Percentiles rank a stretch among this genome's conserved stretches.
Conservation (phyloP, 2,113 vertebrate genomes). For the Isichthys henryi region DNA sequence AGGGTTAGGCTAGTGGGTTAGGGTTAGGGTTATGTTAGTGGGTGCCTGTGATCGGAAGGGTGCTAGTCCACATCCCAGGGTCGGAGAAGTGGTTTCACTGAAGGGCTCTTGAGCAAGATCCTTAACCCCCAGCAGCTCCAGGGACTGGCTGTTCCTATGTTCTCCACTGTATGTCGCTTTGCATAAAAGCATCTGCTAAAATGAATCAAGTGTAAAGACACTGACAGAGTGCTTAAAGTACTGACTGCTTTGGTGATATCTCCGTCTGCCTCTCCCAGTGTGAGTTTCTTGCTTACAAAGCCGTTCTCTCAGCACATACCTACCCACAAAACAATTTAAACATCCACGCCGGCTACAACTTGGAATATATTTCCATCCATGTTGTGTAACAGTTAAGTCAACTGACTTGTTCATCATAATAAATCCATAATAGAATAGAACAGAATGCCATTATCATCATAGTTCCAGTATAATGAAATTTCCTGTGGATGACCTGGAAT, state of each 20-base stretch:
- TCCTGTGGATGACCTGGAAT: not conserved
- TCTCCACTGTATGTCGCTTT: not conserved
- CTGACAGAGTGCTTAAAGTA: not conserved
- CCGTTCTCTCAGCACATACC: not conserved
- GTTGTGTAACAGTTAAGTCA: not conserved
- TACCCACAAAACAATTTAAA: not conserved
- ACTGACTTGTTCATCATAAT: not conserved
- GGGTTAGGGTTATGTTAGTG: not conserved
- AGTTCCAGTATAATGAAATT: not conserved
- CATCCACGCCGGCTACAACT: not conserved
- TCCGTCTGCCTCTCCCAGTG: not conserved
- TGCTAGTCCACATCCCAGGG: not conserved
- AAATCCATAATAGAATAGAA: not conserved
- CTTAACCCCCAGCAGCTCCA: not conserved
- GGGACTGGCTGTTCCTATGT: not conserved
- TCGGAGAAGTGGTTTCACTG: not conserved
- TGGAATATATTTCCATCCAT: not conserved
- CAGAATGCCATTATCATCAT: not conserved
- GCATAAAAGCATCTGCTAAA: not conserved
- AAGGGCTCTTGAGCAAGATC: not conserved
- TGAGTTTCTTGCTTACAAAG: not conserved
- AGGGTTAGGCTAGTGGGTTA: no score
- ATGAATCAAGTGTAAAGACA: not conserved
- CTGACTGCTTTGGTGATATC: not conserved
- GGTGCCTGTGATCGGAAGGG: not conserved